These are phyloP conservation scores for Hydractinia symbiolongicarpus DNA, from an alignment of 30 jellyfish, hydroid and myxozoan species.

Conservation along the genomic window DNA sequence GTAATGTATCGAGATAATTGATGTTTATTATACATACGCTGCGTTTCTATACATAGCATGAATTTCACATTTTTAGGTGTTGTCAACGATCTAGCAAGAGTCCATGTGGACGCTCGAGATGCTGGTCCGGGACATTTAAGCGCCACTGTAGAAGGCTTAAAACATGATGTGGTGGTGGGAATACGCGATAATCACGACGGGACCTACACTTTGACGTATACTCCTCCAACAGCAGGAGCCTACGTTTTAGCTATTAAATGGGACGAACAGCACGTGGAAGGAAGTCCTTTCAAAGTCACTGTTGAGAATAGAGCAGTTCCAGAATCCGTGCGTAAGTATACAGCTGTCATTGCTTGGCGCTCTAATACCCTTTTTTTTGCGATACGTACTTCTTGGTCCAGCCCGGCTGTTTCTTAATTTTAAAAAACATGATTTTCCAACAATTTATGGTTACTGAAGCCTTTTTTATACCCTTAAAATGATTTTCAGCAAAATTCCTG, in stretches of 20 bases:
- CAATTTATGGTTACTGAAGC: too few relatives aligned
- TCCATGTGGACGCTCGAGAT: slow-evolving; percentile 47
- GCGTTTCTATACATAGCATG: background rate
- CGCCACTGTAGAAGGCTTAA: slow-evolving; percentile 63
- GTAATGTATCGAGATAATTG: slow-evolving; percentile 13
- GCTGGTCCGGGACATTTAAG: slow-evolving; percentile 84
- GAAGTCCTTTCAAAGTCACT: slow-evolving; percentile 77
- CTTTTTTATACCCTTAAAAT: too few relatives aligned
- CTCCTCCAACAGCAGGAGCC: slow-evolving; percentile 74
- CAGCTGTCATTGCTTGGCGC: background rate
- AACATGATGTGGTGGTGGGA: slow-evolving; percentile 38
- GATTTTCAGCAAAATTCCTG: too few relatives aligned
- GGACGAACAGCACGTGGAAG: slow-evolving; percentile 72
- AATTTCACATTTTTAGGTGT: slow-evolving; percentile 37
- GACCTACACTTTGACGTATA: slow-evolving; percentile 43
- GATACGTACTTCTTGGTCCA: background rate
- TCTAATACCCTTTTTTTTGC: background rate
- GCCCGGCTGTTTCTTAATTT: background rate
- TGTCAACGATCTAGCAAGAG: slow-evolving; percentile 49
- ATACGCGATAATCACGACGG: slow-evolving; percentile 60
- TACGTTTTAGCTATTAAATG: slow-evolving; percentile 60
- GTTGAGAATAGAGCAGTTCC: slow-evolving; percentile 58
- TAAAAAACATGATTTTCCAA: background rate
- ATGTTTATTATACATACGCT: background rate
- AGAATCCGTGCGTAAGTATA: slow-evolving; percentile 55